Base-by-base conservation (phyloP, 2,888 invertebrate genomes). In the Taenaris catops region DNA sequence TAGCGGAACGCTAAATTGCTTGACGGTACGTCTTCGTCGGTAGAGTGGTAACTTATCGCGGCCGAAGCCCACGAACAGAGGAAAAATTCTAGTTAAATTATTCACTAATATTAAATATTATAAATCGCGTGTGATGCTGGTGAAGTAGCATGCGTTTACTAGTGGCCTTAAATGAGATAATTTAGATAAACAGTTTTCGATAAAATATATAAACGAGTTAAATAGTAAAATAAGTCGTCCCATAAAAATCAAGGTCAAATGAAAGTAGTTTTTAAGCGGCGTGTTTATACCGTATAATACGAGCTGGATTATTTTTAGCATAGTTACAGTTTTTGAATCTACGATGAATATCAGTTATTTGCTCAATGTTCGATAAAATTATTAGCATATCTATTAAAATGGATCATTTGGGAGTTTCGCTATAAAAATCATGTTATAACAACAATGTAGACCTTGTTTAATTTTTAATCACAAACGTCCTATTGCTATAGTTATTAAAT, bases 191-290 rank as follows among this genome's bases (percentile, higher is more conserved):
- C 8, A 8, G 12, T 29, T 14, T 27, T 29, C 21, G 14, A 21
- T 34, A 33, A 25, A 16, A 31, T 34, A n/a, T n/a, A 34, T 31
- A 26, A 14, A 26, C 24, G 9, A 25, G 24, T 24, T 32, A 18
- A 29, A 34, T 34, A 25, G 28, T 33, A 34, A 41, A 41, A 37
- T 38, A 43, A 44, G 40, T 44, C 17, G 46, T 46, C 37, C 43
- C 41, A 48, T 48, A 46, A 46, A 48, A 43, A 37, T 38, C 39
- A 48, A 48, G 48, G 48, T 36, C 37, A 46, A 46, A 41, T 29
- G 46, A 48, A 48, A 48, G 48, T 45, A 41, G 45, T 38, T 40
- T 42, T 37, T 23, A 27, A 37, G 25, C 25, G 34, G 33, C 34
- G 34, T 25, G 20, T 4, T n/a, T 27, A 29, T 20, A 31, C 27